Percentiles rank a stretch among this genome's conserved stretches.
Evolutionary conservation across 1,140 invertebrate species (phyloP).

Genomic region (Aplysia californica): DNA sequence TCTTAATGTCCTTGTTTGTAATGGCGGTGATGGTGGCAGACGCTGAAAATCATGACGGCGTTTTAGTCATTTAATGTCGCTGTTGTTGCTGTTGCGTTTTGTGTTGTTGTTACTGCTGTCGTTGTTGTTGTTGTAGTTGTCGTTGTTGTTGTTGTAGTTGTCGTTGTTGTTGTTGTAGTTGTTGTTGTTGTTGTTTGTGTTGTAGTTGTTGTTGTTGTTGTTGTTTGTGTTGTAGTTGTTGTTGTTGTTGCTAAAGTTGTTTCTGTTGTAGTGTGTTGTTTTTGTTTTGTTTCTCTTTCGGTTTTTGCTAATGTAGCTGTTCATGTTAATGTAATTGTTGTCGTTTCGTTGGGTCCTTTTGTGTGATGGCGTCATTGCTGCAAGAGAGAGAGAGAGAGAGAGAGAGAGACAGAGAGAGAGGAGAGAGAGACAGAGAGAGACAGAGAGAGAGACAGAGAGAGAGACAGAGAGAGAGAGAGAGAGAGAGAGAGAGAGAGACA

Average conservation of each 20-base stretch:
- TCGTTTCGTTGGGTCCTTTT: neutral
- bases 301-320: neutral
- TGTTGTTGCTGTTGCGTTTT: neutral
- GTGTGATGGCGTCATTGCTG: neutral
- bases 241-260: neutral
- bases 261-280: neutral
- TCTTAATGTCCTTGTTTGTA: neutral
- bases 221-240: neutral
- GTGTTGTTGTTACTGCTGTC: neutral
- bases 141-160: neutral
- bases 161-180: neutral
- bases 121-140: neutral
- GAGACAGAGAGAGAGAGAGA: neutral
- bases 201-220: neutral
- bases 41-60: neutral
- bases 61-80: neutral
- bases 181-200: neutral
- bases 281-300: neutral
- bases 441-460: neutral
- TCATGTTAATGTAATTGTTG: neutral
- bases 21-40: too few species aligned
- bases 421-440: neutral
- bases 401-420: conserved; percentile 3
- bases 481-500: too few species aligned
- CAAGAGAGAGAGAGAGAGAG: conserved; percentile 5